A percentile compares a stretch with the other conserved stretches of the same genome.
Evolutionary conservation across 2,888 invertebrate species (phyloP).

Genomic region (Hecatera dysodea): DNA sequence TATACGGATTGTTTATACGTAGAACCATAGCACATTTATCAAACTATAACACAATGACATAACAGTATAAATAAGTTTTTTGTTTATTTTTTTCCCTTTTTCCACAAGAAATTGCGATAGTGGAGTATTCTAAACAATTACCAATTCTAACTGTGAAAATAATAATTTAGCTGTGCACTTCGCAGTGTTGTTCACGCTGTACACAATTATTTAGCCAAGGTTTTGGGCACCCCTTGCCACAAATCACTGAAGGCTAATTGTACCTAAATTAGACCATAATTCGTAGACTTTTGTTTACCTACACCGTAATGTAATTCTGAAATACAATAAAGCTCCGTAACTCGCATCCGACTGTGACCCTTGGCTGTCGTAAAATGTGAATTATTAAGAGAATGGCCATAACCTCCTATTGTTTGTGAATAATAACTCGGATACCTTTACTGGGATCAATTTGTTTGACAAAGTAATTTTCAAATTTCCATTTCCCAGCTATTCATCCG

Average conservation of each 20-base stretch:
- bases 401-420: constrained; percentile 15
- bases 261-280: constrained; percentile 17
- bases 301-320: constrained; percentile 31
- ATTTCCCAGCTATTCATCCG: not conserved
- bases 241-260: constrained; percentile 29
- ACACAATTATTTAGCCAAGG: not conserved
- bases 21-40: not conserved
- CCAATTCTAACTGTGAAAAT: constrained; percentile 27
- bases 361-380: constrained; percentile 32
- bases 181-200: not conserved
- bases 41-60: not conserved
- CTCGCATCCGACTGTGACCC: constrained; percentile 22
- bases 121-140: constrained; percentile 33
- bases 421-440: not conserved
- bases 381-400: constrained; percentile 14
- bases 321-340: constrained; percentile 29
- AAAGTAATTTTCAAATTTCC: not conserved
- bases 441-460: not conserved
- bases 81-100: not conserved
- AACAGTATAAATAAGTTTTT: not conserved
- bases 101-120: constrained; percentile 12
- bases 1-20: too few species aligned
- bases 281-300: constrained; percentile 35
- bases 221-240: not conserved
- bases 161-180: constrained; percentile 11